Evolutionary conservation across 2,113 vertebrate genomes (phyloP).

Genomic region (Thunnus thynnus): DNA sequence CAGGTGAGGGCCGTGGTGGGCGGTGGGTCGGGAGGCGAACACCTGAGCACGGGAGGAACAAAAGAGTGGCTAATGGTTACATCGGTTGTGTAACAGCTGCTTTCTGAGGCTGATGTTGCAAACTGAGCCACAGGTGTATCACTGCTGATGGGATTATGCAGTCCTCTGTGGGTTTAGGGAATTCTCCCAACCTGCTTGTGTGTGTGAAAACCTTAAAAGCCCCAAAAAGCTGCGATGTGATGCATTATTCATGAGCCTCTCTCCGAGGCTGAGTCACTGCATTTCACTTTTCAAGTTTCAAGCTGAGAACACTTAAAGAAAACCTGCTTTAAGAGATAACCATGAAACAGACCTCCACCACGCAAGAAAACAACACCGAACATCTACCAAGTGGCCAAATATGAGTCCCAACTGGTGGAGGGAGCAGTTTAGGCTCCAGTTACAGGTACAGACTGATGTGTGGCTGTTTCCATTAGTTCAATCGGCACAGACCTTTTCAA

Average conservation of each 20-base stretch:
- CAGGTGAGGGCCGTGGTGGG: conserved; percentile 99
- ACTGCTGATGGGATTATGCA: conserved; percentile 53
- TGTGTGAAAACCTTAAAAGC: conserved; percentile 34
- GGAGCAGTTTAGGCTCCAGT: background rate
- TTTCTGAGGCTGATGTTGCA: conserved; percentile 15
- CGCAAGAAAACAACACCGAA: background rate
- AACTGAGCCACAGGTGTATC: conserved; percentile 40
- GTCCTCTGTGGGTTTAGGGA: conserved; percentile 9
- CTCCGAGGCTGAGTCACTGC: conserved; percentile 13
- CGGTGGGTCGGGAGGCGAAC: conserved; percentile 93
- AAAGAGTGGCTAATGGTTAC: conserved; percentile 10
- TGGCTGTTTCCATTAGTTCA: conserved; percentile 1
- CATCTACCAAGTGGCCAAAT: too few relatives aligned
- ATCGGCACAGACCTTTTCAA: conserved; percentile 5
- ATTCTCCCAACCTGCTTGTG: conserved; percentile 4
- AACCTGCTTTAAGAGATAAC: background rate
- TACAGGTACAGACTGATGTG: background rate
- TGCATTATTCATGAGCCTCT: conserved; percentile 34
- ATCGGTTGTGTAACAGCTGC: conserved; percentile 23
- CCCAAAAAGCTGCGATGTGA: conserved; percentile 1
- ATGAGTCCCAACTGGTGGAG: too few relatives aligned
- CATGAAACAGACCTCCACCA: background rate
- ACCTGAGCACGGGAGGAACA: conserved; percentile 73
- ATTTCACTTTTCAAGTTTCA: background rate
- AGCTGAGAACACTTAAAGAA: background rate